Evolutionary conservation across 2,888 invertebrate species (phyloP), one percentile per base, ranked within the genome.

Genomic region (Corythucha ciliata): DNA sequence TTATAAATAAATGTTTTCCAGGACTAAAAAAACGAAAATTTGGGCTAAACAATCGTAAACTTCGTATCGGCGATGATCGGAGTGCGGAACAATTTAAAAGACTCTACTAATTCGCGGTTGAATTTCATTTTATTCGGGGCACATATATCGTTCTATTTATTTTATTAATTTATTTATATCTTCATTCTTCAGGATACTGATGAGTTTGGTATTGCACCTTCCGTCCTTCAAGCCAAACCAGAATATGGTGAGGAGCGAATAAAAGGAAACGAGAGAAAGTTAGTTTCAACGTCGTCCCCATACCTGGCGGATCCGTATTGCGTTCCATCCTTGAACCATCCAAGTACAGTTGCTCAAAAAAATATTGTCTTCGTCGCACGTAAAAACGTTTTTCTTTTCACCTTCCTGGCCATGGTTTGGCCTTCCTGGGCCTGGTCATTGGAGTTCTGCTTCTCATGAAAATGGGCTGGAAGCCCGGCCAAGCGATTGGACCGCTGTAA

Each of bases 381-480:
- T n/a, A n/a, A n/a, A n/a, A n/a, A n/a, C n/a, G n/a, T n/a, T n/a
- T n/a, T 47, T 42, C 27, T 52, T 59, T 64, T 44, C 16, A 90
- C n/a, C n/a, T n/a, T n/a, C n/a, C n/a, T 87, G 59, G 85, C 91
- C 65, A 90, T 93, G 0, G 80, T 92, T n/a, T n/a, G n/a, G n/a
- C n/a, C n/a, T n/a, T n/a, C n/a, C n/a, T n/a, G n/a, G n/a, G n/a
- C n/a, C n/a, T n/a, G n/a, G n/a, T n/a, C n/a, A 80, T 92, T 7
- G 96, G 96, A 0, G 81, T 91, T 36, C 75, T 77, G 55, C 76
- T 98, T 63, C 71, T 98, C 29, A 80, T 81, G 48, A 81, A 81
- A 58, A 89, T 97, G 83, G 96, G 96, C 1, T 93, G 96, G 88
- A 80, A 82, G 60, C 82, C 81, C 3, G 91, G 92, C 0, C 87